Base-by-base conservation (phyloP, 2,113 vertebrate species). In the Microcebus murinus region DNA sequence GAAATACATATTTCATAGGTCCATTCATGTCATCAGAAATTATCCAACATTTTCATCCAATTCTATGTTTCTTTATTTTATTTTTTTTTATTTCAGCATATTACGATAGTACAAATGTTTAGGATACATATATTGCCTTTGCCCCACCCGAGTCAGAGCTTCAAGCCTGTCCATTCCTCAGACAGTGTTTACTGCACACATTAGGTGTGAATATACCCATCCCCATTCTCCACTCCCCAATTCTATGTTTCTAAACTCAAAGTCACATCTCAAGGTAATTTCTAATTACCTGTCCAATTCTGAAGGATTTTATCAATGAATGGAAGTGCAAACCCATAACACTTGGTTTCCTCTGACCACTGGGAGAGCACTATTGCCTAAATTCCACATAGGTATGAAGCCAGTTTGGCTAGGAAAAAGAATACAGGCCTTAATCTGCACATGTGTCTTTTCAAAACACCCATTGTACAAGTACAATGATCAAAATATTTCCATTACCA, bases 11-110 rank as follows among this genome's bases (percentile, higher is more conserved):
- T 90, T 98, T 98, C 91, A 97, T 93, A 97, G 95, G 92, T 96
- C 93, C 96, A 96, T 97, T 98, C 97, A 94, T 90, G 97, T 98
- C 98, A 91, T 65, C 95, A 96, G 96, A 98, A 98, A 98, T 98
- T 95, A 97, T 97, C 97, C 90, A 88, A 81, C 81, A 90, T 36
- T 76, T 65, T 93, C 88, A 59, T 92, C 71, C 42, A 79, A 80
- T 55, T 90, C 73, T 86, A 6, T 48, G 80, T 76, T 94, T 95
- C 63, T 80, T n/a, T 73, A 83, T 55, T 89, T 67, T 79, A 9
- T 55, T 55, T 55, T 70, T 65, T 93, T 91, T 67, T 94, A 55
- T 55, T 55, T 55, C 52, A 18, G 52, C 52, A 55, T 55, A 20
- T 55, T 55, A 55, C 1, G 17, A 6, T 5, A 17, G 52, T 55